Evolutionary conservation across 2,888 invertebrate species (phyloP), one percentile per base, ranked within the genome.

Genomic region (Parthenolecanium corni): DNA sequence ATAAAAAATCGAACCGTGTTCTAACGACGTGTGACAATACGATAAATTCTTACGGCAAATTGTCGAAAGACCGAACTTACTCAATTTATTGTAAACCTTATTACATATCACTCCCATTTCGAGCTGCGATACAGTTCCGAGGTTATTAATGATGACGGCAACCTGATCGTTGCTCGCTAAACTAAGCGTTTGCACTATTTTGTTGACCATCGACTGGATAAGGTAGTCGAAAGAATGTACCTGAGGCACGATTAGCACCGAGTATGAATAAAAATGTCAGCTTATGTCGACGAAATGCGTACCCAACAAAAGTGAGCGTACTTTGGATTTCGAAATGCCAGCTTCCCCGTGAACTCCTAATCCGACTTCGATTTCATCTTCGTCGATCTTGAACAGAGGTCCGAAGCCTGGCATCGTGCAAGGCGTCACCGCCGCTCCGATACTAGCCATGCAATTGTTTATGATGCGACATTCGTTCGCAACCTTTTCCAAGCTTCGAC

Each of bases 71-170:
- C n/a, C 24, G 23, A 14, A 71, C 75, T 74, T 73, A 85, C 86
- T 77, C 47, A 86, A 74, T 71, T 83, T 82, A 14, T 74, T 73
- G 24, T 82, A 77, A 0, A 81, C 77, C 72, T 88, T 87, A 9
- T 78, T 79, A 54, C 80, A 79, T 12, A 87, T 76, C 52, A 89
- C 80, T 67, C 82, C 83, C 76, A 87, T 81, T 71, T 92, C 90
- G 64, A 89, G 71, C 65, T 84, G 80, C 1, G 86, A 83, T 0
- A 86, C 78, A 1, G 81, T 82, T 25, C 90, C 89, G 61, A 88
- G 76, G 72, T 91, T 92, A 74, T 90, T 89, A 4, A 92, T 73
- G 68, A 89, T 76, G 9, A 84, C 77, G 0, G 80, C 83, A 1
- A 87, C 80, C 53, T 72, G 69, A 16, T 47, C 38, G n/a, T 47